Percentiles rank a stretch among this genome's conserved stretches.
Evolutionary conservation across 2,888 invertebrate species (phyloP).

Genomic region (Blastobasis lacticolella): DNA sequence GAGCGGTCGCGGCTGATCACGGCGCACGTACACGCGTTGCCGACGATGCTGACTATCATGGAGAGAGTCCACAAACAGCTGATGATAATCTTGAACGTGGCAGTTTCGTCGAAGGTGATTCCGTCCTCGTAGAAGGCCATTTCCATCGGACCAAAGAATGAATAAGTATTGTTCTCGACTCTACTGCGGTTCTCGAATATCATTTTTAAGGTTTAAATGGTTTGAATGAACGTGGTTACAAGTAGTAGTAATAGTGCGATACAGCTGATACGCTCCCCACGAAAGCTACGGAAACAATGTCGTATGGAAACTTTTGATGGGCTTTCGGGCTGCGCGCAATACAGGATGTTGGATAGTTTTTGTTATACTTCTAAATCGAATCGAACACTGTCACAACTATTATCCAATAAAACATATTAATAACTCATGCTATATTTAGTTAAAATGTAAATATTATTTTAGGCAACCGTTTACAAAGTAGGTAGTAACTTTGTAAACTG

Average conservation of each 20-base stretch:
- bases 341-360: constrained; percentile 24
- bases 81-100: constrained; percentile 67
- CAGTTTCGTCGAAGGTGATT: constrained; percentile 60
- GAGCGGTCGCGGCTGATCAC: constrained; percentile 82
- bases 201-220: not conserved
- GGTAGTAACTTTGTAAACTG: too few species aligned
- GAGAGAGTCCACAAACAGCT: constrained; percentile 75
- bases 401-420: too few species aligned
- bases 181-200: constrained; percentile 18
- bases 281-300: constrained; percentile 31
- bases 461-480: too few species aligned
- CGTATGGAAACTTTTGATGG: constrained; percentile 19
- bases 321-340: constrained; percentile 20
- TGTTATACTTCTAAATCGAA: too few species aligned
- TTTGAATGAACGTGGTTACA: too few species aligned
- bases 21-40: constrained; percentile 84
- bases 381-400: too few species aligned
- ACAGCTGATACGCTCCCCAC: not conserved
- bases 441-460: not conserved
- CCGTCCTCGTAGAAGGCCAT: constrained; percentile 44
- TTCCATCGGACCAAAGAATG: constrained; percentile 48
- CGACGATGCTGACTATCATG: constrained; percentile 80
- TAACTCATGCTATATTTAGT: too few species aligned
- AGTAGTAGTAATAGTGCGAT: too few species aligned
- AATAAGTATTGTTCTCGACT: constrained; percentile 39